Conservation (phyloP, 2,113 vertebrate genomes). For the Cacatua alba region DNA sequence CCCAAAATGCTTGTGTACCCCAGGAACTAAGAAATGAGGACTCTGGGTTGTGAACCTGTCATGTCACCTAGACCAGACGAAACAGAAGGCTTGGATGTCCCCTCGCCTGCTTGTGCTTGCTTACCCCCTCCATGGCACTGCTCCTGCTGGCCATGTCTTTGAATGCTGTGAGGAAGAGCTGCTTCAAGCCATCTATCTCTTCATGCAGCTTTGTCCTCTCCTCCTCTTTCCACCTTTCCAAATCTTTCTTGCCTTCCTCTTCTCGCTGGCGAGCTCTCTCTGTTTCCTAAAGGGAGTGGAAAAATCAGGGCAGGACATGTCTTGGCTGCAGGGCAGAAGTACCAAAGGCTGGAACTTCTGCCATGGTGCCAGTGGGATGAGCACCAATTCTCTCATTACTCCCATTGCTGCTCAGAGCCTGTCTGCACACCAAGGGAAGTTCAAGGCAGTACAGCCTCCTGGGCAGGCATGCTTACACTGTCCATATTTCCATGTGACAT, state of each 20-base stretch:
- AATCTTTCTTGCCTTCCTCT: constrained; percentile 46
- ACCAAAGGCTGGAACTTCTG: background rate
- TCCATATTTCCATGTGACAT: background rate
- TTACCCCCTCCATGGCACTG: constrained; percentile 71
- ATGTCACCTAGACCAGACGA: background rate
- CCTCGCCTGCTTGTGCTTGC: background rate
- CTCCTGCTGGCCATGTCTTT: constrained; percentile 69
- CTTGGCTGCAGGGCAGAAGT: background rate
- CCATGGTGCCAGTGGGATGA: background rate
- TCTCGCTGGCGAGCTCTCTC: constrained; percentile 57
- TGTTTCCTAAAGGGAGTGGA: constrained; percentile 62
- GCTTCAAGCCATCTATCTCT: constrained; percentile 67
- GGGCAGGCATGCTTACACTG: background rate
- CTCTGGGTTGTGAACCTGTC: background rate
- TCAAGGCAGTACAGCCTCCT: background rate
- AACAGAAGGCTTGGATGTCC: background rate
- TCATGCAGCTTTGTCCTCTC: constrained; percentile 67
- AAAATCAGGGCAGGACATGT: background rate
- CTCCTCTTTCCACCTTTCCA: constrained; percentile 78
- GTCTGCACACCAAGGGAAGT: background rate
- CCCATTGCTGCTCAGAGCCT: background rate
- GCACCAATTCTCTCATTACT: background rate
- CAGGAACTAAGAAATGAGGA: too few species aligned
- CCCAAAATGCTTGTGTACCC: fast-evolving
- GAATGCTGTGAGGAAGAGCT: constrained; percentile 66